A percentile compares a stretch with the other conserved stretches of the same genome.
These are phyloP conservation scores for Heliocidaris tuberculata DNA, from an alignment of 35 echinoderm and acorn worm species.

Conservation along the genomic window DNA sequence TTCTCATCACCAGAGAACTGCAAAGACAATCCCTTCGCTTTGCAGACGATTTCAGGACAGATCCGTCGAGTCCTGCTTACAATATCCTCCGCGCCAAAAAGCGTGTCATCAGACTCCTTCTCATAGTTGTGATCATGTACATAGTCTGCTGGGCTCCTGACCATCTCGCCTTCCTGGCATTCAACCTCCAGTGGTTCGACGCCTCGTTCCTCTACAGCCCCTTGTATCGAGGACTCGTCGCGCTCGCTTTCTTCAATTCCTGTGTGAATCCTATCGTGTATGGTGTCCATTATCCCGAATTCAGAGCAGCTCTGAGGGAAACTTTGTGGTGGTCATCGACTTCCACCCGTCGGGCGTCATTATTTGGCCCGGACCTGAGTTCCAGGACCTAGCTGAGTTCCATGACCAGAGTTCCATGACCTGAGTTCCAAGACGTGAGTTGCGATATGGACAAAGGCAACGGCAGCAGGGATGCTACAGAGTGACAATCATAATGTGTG, in stretches of 20 bases:
- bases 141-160: constrained; percentile 89
- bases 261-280: constrained; percentile 91
- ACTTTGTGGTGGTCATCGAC: background rate
- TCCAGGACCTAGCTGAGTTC: background rate
- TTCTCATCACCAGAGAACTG: background rate
- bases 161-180: constrained; percentile 69
- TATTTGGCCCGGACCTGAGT: background rate
- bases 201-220: constrained; percentile 48
- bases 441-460: too few relatives aligned
- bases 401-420: background rate
- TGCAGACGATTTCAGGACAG: background rate
- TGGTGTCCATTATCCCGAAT: constrained; percentile 72
- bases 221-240: constrained; percentile 63
- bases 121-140: constrained; percentile 83
- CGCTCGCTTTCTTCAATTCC: constrained; percentile 78
- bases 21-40: constrained; percentile 43
- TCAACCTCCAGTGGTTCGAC: constrained; percentile 65
- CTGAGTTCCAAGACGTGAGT: background rate
- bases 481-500: too few relatives aligned
- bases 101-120: constrained; percentile 75
- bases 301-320: constrained; percentile 59
- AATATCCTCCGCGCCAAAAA: constrained; percentile 58
- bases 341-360: background rate
- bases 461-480: too few relatives aligned
- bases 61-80: constrained; percentile 25